Evolutionary conservation across 2,888 invertebrate genomes (phyloP).

Genomic region (Synanthedon myopaeformis): DNA sequence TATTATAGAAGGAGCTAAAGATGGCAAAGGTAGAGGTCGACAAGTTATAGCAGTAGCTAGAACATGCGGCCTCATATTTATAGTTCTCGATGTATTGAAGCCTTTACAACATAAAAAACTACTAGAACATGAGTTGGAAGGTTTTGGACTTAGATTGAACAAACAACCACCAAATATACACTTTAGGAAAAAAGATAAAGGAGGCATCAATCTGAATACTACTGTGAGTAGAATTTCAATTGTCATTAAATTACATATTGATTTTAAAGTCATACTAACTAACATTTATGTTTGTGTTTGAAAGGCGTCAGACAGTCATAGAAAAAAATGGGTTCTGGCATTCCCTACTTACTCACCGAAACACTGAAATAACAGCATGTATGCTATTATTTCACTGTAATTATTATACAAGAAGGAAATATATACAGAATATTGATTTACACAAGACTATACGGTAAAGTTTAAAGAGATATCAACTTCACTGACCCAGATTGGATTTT

Average conservation of each 20-base stretch:
- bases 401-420: too few relatives aligned
- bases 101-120: slow-evolving; percentile 96
- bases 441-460: too few relatives aligned
- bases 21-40: slow-evolving; percentile 98
- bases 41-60: slow-evolving; percentile 99
- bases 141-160: slow-evolving; percentile 96
- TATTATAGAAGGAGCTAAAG: slow-evolving; percentile 99
- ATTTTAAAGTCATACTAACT: too few relatives aligned
- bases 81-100: slow-evolving; percentile 97
- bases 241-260: background rate
- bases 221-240: slow-evolving; percentile 69
- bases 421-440: too few relatives aligned
- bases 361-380: too few relatives aligned
- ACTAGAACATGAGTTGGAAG: slow-evolving; percentile 98
- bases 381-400: too few relatives aligned
- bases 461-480: too few relatives aligned
- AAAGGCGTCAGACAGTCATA: background rate
- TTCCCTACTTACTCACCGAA: too few relatives aligned
- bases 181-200: slow-evolving; percentile 97
- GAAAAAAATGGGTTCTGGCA: too few relatives aligned
- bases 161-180: slow-evolving; percentile 97
- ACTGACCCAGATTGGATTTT: too few relatives aligned
- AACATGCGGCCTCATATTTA: slow-evolving; percentile 97
- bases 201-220: slow-evolving; percentile 94
- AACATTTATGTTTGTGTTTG: background rate